Percentiles rank a stretch among this genome's conserved stretches.
These are phyloP conservation scores for Merops nubicus DNA, from an alignment of 2,113 vertebrate genomes.

Conservation along the genomic window DNA sequence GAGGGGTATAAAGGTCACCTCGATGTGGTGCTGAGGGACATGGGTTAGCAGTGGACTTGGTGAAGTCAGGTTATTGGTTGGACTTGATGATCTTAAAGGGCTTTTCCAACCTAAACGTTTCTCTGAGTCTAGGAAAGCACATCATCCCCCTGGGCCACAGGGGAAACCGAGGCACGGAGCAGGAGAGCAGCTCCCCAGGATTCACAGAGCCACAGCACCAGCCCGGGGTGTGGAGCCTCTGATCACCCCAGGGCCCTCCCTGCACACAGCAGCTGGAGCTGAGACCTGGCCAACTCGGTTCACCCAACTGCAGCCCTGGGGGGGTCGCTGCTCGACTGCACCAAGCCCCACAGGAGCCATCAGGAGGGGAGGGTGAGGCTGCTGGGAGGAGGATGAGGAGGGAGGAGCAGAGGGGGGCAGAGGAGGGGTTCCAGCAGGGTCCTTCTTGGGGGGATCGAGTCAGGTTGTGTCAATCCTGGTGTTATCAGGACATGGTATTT, in stretches of 20 bases:
- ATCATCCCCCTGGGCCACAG: too few species aligned
- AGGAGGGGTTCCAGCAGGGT: background rate
- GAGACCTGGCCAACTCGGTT: accelerated
- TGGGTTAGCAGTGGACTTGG: too few species aligned
- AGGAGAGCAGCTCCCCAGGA: background rate
- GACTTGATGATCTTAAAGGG: too few species aligned
- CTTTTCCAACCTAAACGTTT: too few species aligned
- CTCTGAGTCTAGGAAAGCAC: background rate
- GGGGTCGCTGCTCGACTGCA: background rate
- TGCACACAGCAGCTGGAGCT: background rate
- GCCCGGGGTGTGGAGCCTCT: background rate
- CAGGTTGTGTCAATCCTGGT: background rate
- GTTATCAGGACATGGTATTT: background rate
- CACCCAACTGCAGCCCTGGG: background rate
- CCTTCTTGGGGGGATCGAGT: background rate
- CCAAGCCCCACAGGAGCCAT: accelerated
- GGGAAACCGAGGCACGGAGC: background rate
- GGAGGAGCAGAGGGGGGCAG: background rate
- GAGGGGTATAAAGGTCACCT: too few species aligned
- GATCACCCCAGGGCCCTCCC: accelerated
- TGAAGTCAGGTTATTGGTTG: too few species aligned
- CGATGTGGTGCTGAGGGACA: too few species aligned
- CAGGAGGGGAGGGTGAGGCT: background rate
- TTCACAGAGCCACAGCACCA: background rate
- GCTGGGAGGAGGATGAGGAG: background rate